Evolutionary conservation across 2,113 vertebrate genomes (phyloP), one percentile per base, ranked within the genome.

Genomic region (Lasiurus cinereus): DNA sequence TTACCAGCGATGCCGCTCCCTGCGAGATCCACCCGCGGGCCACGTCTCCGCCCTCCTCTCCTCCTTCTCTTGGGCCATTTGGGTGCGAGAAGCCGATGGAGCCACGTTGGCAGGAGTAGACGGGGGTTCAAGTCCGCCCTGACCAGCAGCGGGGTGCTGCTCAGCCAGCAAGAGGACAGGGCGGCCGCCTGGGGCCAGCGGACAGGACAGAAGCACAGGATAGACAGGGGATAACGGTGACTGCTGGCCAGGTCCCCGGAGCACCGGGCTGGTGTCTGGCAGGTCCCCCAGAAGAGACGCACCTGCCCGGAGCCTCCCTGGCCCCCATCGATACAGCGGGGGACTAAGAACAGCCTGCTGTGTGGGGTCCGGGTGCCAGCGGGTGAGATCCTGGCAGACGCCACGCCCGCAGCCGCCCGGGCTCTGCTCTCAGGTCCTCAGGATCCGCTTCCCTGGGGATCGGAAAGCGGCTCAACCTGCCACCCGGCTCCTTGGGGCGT

Each of bases 171-270:
- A 56, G 54, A 2, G 50, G 85, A 66, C 36, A 16, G 11, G 11
- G 14, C 6, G 2, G 27, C 11, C 4, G 54, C 27, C 1, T 2
- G 6, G 66, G 9, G 29, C 64, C 6, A 5, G 21, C 43, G 56
- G 66, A 4, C 31, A 31, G 56, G 52, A 50, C 7, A 56, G 21
- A 85, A 67, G 24, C 29, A 7, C 8, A 14, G 15, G 10, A 48
- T 24, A 6, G 14, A 1, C 14, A 29, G 0, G 77, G 59, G 46
- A 33, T 22, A 14, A 14, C 12, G 12, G 3, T 8, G 31, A n/a
- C n/a, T 5, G 21, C 0, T 33, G 79, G n/a, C n/a, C 62, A 36
- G 5, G 9, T 46, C 0, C 6, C 12, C 0, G 0, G 2, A 21
- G n/a, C 12, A 1, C 6, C 0, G 29, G 18, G 62, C 39, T 50